Evolutionary conservation across 2,888 invertebrate genomes (phyloP).

Genomic region (Nomada hirtipes): DNA sequence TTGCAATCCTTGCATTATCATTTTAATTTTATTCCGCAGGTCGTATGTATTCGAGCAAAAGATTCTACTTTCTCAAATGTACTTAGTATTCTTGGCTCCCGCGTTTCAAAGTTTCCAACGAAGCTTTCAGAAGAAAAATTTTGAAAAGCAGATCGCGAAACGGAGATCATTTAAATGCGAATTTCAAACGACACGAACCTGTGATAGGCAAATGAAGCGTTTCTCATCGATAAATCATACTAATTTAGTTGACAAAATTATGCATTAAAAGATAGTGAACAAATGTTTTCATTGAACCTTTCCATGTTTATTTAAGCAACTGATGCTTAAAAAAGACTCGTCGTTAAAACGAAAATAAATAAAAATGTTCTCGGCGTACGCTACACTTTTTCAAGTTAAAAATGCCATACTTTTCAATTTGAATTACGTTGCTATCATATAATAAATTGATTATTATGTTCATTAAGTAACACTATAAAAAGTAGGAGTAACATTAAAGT

Average conservation of each 20-base stretch:
- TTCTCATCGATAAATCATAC: background rate
- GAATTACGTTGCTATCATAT: too few species aligned
- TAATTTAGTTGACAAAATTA: background rate
- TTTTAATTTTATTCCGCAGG: slow-evolving; percentile 13
- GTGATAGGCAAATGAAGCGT: background rate
- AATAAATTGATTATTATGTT: too few species aligned
- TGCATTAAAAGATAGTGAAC: background rate
- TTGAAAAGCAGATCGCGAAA: slow-evolving; percentile 1
- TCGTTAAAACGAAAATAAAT: too few species aligned
- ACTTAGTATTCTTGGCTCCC: slow-evolving; percentile 21
- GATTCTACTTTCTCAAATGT: slow-evolving; percentile 11
- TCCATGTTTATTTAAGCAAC: too few species aligned
- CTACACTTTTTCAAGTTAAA: too few species aligned
- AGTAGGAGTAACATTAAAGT: too few species aligned
- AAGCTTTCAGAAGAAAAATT: slow-evolving; percentile 21
- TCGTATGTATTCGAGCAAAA: background rate
- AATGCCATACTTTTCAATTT: too few species aligned
- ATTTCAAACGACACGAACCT: slow-evolving; percentile 8
- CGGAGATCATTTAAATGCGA: slow-evolving; percentile 10
- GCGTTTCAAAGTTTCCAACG: slow-evolving; percentile 8
- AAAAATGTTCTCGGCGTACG: too few species aligned
- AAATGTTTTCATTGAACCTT: background rate
- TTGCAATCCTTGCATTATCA: background rate
- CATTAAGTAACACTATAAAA: too few species aligned
- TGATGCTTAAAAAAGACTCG: too few species aligned